Evolutionary conservation across 2,113 vertebrate species (phyloP).

Genomic region (Helogale parvula): DNA sequence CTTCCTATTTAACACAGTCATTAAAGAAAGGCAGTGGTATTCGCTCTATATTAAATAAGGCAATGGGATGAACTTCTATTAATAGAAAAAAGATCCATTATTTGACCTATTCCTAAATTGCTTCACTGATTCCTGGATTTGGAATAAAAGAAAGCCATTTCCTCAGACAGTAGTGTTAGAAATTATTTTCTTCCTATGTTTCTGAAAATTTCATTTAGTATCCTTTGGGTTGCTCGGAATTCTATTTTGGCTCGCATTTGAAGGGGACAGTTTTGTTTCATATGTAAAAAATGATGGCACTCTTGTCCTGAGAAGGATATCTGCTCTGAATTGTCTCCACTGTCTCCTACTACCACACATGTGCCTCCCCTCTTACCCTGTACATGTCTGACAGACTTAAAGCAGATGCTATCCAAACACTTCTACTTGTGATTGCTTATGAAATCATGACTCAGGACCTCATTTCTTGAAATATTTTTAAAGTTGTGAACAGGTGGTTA

Average conservation of each 20-base stretch:
- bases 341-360: background rate
- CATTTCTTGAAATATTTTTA: constrained; percentile 28
- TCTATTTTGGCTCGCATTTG: background rate
- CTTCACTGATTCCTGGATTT: background rate
- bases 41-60: constrained; percentile 44
- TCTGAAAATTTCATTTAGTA: background rate
- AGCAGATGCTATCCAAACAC: background rate
- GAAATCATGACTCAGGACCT: constrained; percentile 1
- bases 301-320: background rate
- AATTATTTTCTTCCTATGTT: background rate
- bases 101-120: background rate
- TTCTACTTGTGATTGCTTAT: background rate
- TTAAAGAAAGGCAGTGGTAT: background rate
- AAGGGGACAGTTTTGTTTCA: background rate
- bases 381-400: background rate
- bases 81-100: constrained; percentile 37
- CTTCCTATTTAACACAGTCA: background rate
- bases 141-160: background rate
- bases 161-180: background rate
- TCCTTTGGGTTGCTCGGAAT: background rate
- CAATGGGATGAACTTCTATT: background rate
- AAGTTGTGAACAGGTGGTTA: constrained; percentile 67
- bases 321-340: background rate
- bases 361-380: accelerated
- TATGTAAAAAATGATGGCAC: background rate